A percentile compares a stretch with the other conserved stretches of the same genome.
Evolutionary conservation across 1,140 invertebrate species (phyloP).

Genomic region (Muscidifurax raptorellus): DNA sequence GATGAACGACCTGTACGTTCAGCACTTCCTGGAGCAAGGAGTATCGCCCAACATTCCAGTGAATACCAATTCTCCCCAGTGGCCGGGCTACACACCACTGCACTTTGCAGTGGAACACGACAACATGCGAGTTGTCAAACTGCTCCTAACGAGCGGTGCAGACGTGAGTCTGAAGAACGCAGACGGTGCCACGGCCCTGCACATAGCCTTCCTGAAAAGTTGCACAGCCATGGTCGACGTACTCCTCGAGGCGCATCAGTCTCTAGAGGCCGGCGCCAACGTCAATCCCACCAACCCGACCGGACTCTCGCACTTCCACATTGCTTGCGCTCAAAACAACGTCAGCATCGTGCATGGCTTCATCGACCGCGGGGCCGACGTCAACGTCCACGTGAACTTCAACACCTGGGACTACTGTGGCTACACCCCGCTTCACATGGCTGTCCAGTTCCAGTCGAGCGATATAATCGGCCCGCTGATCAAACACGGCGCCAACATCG

Average conservation of each 20-base stretch:
- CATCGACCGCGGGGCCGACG: background rate
- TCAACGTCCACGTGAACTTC: background rate
- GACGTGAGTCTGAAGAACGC: background rate
- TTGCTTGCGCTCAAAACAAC: background rate
- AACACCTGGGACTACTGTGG: background rate
- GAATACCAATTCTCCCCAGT: background rate
- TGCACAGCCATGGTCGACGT: background rate
- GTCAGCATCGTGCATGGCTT: background rate
- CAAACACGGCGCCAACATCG: background rate
- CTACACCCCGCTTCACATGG: background rate
- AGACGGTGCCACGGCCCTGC: background rate
- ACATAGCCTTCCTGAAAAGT: background rate
- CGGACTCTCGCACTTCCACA: conserved; percentile 8
- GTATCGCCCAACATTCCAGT: background rate
- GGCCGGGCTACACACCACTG: background rate
- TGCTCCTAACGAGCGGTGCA: background rate
- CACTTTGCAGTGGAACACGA: background rate
- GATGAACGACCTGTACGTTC: background rate
- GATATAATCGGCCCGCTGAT: background rate
- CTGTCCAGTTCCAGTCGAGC: background rate
- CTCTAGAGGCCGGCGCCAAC: background rate
- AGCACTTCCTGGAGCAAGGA: background rate
- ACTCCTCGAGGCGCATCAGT: background rate
- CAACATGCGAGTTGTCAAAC: background rate
- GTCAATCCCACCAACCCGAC: background rate